Evolutionary conservation across 2,888 invertebrate genomes (phyloP).

Genomic region (Macrophya alboannulata): DNA sequence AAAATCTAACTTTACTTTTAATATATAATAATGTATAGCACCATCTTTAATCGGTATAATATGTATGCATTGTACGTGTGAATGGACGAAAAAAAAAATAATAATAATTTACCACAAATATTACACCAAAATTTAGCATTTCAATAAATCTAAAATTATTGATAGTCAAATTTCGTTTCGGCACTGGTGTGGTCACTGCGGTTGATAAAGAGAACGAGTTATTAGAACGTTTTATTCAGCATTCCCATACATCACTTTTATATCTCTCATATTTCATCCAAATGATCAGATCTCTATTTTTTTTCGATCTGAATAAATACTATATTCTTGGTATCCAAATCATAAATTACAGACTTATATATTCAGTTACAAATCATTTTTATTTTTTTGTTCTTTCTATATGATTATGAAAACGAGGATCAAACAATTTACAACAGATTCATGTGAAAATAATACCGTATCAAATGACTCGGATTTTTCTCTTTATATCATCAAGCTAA

Average conservation of each 20-base stretch:
- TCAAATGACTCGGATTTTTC: background rate
- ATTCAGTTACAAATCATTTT: background rate
- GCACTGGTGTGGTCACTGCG: background rate
- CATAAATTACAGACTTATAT: slow-evolving; percentile 5
- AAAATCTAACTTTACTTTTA: background rate
- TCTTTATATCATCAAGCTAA: background rate
- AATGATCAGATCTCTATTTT: slow-evolving; percentile 11
- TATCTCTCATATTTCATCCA: slow-evolving; percentile 9
- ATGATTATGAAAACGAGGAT: slow-evolving; percentile 2
- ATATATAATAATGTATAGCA: slow-evolving; percentile 14
- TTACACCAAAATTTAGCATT: background rate
- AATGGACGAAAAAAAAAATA: background rate
- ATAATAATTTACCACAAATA: background rate
- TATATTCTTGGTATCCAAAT: background rate
- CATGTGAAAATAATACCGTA: background rate
- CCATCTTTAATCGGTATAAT: slow-evolving; percentile 31
- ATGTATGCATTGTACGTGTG: background rate
- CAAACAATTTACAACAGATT: background rate
- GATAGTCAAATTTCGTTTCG: background rate
- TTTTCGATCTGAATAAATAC: background rate
- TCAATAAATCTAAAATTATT: background rate
- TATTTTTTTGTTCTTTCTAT: background rate
- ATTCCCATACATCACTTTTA: slow-evolving; percentile 35
- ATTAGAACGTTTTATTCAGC: slow-evolving; percentile 41
- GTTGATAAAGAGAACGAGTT: slow-evolving; percentile 35